These are phyloP conservation scores for Anguilla megastoma DNA, from an alignment of 2,797 vertebrate genomes.

Conservation along the genomic window DNA sequence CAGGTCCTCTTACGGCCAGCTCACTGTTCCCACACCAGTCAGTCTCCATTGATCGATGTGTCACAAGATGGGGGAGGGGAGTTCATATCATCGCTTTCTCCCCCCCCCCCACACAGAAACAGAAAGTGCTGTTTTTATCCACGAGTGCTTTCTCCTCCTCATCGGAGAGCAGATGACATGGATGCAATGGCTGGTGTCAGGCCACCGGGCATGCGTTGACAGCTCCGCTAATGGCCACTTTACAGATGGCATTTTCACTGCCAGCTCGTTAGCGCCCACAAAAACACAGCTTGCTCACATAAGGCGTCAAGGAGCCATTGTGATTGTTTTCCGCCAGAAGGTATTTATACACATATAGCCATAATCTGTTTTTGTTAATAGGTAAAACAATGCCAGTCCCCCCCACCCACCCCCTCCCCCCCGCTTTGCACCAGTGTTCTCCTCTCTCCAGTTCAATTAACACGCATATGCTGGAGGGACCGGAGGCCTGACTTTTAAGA, in stretches of 20 bases:
- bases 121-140: slow-evolving; percentile 53
- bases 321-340: slow-evolving; percentile 39
- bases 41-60: slow-evolving; percentile 69
- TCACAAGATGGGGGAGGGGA: slow-evolving; percentile 50
- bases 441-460: slow-evolving; percentile 11
- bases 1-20: slow-evolving; percentile 52
- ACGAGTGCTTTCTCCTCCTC: slow-evolving; percentile 38
- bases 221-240: slow-evolving; percentile 67
- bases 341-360: slow-evolving; percentile 38
- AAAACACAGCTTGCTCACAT: slow-evolving; percentile 58
- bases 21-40: slow-evolving; percentile 64
- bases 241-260: slow-evolving; percentile 68
- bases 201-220: slow-evolving; percentile 53
- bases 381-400: slow-evolving; percentile 22
- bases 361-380: slow-evolving; percentile 36
- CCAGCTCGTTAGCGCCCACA: slow-evolving; percentile 63
- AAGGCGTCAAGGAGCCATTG: slow-evolving; percentile 7
- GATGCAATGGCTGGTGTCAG: slow-evolving; percentile 54
- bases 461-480: slow-evolving; percentile 9
- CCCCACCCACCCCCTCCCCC: too few relatives aligned
- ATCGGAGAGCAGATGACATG: slow-evolving; percentile 65
- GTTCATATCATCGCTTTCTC: slow-evolving; percentile 62
- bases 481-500: not conserved
- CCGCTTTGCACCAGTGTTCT: not conserved
- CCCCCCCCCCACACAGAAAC: slow-evolving; percentile 47